Percentiles rank a stretch among this genome's conserved stretches.
Conservation (phyloP, 2,888 invertebrate genomes). For the Caenorhabditis zanzibari region DNA sequence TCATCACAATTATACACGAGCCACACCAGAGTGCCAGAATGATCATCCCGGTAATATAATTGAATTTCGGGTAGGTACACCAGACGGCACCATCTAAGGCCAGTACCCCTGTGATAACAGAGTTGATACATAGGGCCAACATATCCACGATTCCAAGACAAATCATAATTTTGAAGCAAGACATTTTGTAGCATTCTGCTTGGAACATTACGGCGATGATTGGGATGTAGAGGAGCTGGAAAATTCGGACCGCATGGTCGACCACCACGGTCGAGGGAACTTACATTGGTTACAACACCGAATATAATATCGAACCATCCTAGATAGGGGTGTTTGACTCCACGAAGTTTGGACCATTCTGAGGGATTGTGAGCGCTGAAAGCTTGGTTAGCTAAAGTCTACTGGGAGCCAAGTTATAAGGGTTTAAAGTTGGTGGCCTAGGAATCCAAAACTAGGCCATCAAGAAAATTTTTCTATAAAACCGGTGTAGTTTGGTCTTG, state of each 20-base stretch:
- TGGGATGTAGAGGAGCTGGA: conserved; percentile 32
- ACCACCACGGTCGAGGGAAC: too few species aligned
- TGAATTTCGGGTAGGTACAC: conserved; percentile 33
- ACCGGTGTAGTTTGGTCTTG: too few species aligned
- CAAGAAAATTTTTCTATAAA: too few species aligned
- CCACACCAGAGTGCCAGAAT: conserved; percentile 30
- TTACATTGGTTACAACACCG: neutral
- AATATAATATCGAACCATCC: neutral
- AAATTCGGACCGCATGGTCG: neutral
- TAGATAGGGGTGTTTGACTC: neutral
- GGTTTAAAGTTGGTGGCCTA: neutral
- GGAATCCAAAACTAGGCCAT: too few species aligned
- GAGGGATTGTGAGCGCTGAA: neutral
- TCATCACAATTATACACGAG: conserved; percentile 15
- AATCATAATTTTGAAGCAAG: conserved; percentile 7
- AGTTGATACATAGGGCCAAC: conserved; percentile 21
- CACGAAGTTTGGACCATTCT: neutral
- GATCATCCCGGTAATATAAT: conserved; percentile 25
- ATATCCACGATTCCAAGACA: conserved; percentile 32
- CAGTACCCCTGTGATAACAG: conserved; percentile 4
- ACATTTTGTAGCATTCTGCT: conserved; percentile 20
- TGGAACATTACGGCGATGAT: conserved; percentile 14
- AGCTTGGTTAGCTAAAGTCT: neutral
- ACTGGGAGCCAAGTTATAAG: too few species aligned
- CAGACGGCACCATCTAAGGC: conserved; percentile 24